Evolutionary conservation across 2,113 vertebrate species (phyloP).

Genomic region (Bubalus kerabau): DNA sequence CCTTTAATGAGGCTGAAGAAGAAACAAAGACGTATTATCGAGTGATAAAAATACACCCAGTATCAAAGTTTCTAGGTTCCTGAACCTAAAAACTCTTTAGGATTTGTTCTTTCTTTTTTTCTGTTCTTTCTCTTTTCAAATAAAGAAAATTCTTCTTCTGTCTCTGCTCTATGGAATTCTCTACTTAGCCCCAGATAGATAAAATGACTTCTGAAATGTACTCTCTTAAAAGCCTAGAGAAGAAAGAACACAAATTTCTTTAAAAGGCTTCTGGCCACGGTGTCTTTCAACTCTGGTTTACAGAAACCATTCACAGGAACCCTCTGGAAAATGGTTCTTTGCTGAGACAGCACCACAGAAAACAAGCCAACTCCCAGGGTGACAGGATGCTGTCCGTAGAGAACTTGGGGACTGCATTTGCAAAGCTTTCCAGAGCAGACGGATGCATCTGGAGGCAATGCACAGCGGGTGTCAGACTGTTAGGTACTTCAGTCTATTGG

Average conservation of each 20-base stretch:
- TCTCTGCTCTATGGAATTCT: conserved; percentile 23
- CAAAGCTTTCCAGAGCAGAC: conserved; percentile 22
- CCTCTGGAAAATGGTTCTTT: conserved; percentile 21
- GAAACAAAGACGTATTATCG: conserved; percentile 28
- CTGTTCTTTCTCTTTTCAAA: neutral
- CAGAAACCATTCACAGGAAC: conserved; percentile 29
- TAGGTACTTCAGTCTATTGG: neutral
- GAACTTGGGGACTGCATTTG: conserved; percentile 17
- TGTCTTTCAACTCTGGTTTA: conserved; percentile 56
- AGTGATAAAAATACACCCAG: conserved; percentile 31
- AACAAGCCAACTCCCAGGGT: conserved; percentile 35
- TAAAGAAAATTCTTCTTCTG: conserved; percentile 11
- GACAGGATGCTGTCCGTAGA: neutral
- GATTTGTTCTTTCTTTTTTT: conserved; percentile 1
- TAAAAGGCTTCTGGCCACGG: conserved; percentile 4
- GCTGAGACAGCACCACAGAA: conserved; percentile 35
- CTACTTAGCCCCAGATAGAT: conserved; percentile 1
- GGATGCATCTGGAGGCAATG: neutral
- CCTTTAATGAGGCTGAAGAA: conserved; percentile 35
- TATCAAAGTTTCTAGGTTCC: conserved; percentile 27
- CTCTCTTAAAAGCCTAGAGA: conserved; percentile 45
- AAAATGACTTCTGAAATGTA: conserved; percentile 34
- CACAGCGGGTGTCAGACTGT: neutral
- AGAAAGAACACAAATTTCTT: conserved; percentile 56
- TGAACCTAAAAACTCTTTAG: conserved; percentile 22